Conservation (phyloP, 1,140 invertebrate species). For the Drosophila tropicalis region DNA sequence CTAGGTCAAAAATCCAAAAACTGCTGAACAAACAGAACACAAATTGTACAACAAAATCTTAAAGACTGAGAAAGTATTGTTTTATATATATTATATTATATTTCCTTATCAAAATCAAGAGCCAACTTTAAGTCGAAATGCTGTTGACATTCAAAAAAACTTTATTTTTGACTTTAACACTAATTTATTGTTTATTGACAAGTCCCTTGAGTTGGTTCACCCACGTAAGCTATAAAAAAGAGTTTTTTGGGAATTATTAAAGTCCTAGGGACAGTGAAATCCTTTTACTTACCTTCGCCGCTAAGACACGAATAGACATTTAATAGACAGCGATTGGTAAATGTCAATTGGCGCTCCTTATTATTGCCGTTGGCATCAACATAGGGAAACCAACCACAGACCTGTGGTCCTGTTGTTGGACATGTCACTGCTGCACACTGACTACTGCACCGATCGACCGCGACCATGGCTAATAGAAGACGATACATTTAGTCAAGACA, state of each 20-base stretch:
- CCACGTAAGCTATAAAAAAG: slow-evolving; percentile 32
- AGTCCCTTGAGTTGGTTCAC: slow-evolving; percentile 24
- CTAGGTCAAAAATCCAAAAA: too few species aligned
- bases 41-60: too few species aligned
- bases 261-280: not conserved
- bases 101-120: too few species aligned
- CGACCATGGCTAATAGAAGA: slow-evolving; percentile 17
- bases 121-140: too few species aligned
- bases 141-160: not conserved
- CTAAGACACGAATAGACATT: slow-evolving; percentile 33
- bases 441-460: slow-evolving; percentile 12
- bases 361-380: slow-evolving; percentile 24
- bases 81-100: too few species aligned
- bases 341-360: not conserved
- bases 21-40: too few species aligned
- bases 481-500: not conserved
- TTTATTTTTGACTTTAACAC: not conserved
- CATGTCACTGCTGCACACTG: slow-evolving; percentile 2
- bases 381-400: slow-evolving; percentile 45
- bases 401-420: not conserved
- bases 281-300: slow-evolving; percentile 19
- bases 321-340: slow-evolving; percentile 35
- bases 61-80: too few species aligned
- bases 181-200: slow-evolving; percentile 12
- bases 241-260: not conserved